Conservation (phyloP, 1,140 invertebrate species). For the Cecropterus lyciades region DNA sequence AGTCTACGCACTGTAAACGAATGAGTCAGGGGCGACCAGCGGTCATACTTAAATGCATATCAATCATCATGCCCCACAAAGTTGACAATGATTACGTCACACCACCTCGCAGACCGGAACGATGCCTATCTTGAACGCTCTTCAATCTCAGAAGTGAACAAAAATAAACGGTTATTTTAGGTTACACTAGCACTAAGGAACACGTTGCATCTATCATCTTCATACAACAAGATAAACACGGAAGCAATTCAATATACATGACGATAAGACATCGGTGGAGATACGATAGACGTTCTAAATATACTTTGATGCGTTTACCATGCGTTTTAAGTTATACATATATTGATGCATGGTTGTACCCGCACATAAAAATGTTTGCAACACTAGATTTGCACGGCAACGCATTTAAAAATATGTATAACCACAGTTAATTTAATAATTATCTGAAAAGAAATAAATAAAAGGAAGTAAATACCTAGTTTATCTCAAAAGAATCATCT, state of each 20-base stretch:
- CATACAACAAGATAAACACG: conserved; percentile 1
- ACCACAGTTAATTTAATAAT: too few relatives aligned
- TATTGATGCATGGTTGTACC: too few relatives aligned
- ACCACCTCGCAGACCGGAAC: conserved; percentile 15
- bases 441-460: too few relatives aligned
- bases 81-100: conserved; percentile 32
- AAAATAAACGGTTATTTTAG: conserved; percentile 19
- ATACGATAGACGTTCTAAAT: too few relatives aligned
- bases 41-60: conserved; percentile 31
- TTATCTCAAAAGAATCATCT: too few relatives aligned
- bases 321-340: too few relatives aligned
- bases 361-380: too few relatives aligned
- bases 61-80: conserved; percentile 31
- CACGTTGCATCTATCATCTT: background rate
- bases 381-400: too few relatives aligned
- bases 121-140: conserved; percentile 16
- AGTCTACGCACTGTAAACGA: conserved; percentile 9
- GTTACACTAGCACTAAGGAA: background rate
- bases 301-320: background rate
- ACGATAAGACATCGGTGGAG: background rate
- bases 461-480: too few relatives aligned
- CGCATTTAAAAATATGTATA: too few relatives aligned
- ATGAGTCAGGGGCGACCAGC: conserved; percentile 25
- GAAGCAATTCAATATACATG: background rate
- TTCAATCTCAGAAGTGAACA: conserved; percentile 14